Evolutionary conservation across 2,113 vertebrate genomes (phyloP), one percentile per base, ranked within the genome.

Genomic region (Pao palembangensis): DNA sequence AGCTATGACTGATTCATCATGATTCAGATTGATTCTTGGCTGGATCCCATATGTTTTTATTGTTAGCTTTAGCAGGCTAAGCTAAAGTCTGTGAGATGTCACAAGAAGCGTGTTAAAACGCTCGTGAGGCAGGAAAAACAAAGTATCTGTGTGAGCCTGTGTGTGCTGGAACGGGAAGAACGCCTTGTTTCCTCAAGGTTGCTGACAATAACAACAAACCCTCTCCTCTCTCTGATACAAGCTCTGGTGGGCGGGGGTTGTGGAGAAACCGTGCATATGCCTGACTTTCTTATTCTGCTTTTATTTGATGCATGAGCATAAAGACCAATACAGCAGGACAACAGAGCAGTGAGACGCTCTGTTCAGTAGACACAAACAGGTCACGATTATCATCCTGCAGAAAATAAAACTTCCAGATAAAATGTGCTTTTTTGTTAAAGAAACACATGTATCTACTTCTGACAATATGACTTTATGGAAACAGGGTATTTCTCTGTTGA

Each of bases 111-210:
- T 67, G 48, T 56, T 49, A 31, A 61, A 21, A 67, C 64, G 81
- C 71, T 79, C 59, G 70, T 48, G 66, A 73, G 61, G 54, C 57
- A 70, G 46, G 54, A 73, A 75, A 82, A 85, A 84, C 76, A 76
- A 85, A 73, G 79, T 71, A 59, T 76, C 60, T 84, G 69, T 71
- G 51, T 69, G 34, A 64, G 67, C 72, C 48, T 59, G 49, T 43
- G 58, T 69, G 55, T 49, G 55, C 51, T 78, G 69, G 66, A 59
- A 55, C 18, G 51, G 51, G 68, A 62, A 58, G 60, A 73, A 41
- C 28, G 58, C 67, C 74, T 84, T 78, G 78, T 82, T 79, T 80
- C 71, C 58, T 85, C 86, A 88, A 88, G 86, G 86, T 78, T 58
- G 51, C 70, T 52, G 65, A 79, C 61, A 61, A 79, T 75, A 65